A percentile compares a stretch with the other conserved stretches of the same genome.
These are phyloP conservation scores for Cavia porcellus DNA, from an alignment of 2,113 vertebrate genomes.

Conservation along the genomic window DNA sequence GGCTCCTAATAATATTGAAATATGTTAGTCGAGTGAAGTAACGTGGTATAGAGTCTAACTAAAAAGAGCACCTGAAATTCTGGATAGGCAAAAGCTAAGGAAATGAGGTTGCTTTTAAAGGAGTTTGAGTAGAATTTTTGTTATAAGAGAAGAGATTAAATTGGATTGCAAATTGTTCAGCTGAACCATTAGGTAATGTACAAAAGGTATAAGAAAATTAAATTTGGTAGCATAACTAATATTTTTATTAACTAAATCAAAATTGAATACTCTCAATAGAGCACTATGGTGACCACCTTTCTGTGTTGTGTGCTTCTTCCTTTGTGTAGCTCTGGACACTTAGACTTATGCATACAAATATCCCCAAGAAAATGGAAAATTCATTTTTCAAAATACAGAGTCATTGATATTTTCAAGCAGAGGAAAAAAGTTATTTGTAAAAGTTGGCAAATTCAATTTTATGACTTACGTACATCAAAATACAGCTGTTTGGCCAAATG, in stretches of 20 bases:
- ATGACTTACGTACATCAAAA: constrained; percentile 58
- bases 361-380: neutral
- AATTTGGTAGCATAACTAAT: neutral
- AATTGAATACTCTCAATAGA: neutral
- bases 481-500: constrained; percentile 76
- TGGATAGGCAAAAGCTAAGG: neutral
- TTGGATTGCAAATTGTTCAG: neutral
- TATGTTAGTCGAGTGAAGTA: neutral
- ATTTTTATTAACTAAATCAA: neutral
- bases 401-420: constrained; percentile 67
- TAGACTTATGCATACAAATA: neutral
- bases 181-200: neutral
- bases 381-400: neutral
- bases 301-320: neutral
- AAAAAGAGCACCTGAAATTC: neutral
- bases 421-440: neutral
- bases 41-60: neutral
- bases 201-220: neutral
- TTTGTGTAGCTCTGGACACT: neutral
- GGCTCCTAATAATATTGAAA: neutral
- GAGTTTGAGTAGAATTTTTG: neutral
- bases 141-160: neutral
- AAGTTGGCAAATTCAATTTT: constrained; percentile 65
- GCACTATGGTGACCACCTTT: fast-evolving
- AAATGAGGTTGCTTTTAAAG: neutral